Evolutionary conservation across 2,888 invertebrate species (phyloP), one percentile per base, ranked within the genome.

Genomic region (Heteromyza rotundicornis): DNA sequence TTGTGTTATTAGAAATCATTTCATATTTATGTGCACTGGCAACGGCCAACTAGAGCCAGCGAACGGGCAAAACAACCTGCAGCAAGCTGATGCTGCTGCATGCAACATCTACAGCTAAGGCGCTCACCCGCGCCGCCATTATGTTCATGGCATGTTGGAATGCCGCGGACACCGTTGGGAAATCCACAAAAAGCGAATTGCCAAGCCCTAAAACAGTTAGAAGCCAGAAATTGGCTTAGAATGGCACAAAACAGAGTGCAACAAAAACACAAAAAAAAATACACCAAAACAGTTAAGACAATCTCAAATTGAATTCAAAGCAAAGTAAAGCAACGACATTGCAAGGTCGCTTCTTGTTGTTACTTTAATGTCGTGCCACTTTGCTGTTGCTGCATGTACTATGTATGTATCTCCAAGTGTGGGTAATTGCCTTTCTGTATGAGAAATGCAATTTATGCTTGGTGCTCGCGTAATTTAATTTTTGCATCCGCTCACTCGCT

Each of bases 361-460:
- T 68, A 67, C 68, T 72, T 74, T 50, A n/a, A 64, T 59, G 32
- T 55, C 44, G 20, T 54, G 40, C 17, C 16, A 36, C 12, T 20
- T 32, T 50, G 17, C 40, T 16, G 51, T 58, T 62, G 22, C 49
- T 54, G 12, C 69, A 65, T 63, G 67, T 68, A 68, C 68, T 69
- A 69, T 70, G 69, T 77, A 68, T 66, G 68, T 67, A 69, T 68
- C 69, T 68, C 66, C 58, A 60, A 57, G 40, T 49, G 20, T 27
- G 50, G 16, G 47, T 12, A 7, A 16, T 17, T 24, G 19, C 24
- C 17, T 14, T 32, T 44, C 12, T 57, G 44, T 27, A 10, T 27
- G 27, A 27, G 5, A 52, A 57, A 64, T 14, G 55, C 64, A 64
- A 57, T 58, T 63, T 60, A 57, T 55, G 52, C 51, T 27, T 10